Base-by-base conservation (phyloP, 2,888 invertebrate genomes). In the Tachina fera region DNA sequence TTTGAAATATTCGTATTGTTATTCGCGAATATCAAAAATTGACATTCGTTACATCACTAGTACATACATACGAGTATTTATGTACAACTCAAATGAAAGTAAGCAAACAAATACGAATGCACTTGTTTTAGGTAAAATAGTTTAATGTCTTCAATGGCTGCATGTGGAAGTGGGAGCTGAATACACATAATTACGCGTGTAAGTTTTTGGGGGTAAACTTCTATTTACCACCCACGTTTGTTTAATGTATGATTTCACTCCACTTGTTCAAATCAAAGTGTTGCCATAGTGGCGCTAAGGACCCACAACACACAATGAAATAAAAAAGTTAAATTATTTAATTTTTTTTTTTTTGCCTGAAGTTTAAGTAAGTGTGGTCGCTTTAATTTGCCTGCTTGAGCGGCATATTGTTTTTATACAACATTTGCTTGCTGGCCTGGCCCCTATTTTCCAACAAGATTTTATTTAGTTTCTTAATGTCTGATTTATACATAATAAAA, bases 231-330 rank as follows among this genome's bases (percentile, higher is more conserved):
- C 83, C 83, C 83, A 80, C 65, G 60, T 77, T 71, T 41, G 60
- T 72, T 71, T 41, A 68, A 11, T 56, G 61, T 31, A 70, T 80
- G 63, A 75, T 58, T 75, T 58, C 74, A 80, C 60, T 56, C 49
- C 74, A 75, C 83, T 84, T 78, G 68, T 56, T 61, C 3, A 2
- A 49, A n/a, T 11, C 49, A 71, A 72, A 77, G 72, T 84, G 84
- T 84, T 84, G 67, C 81, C 84, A 81, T 84, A 80, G 84, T 56
- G 67, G 65, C 77, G 39, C 39, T 84, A 60, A 81, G 47, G 11
- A 39, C 10, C 76, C 84, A 84, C 83, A 83, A 83, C 82, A 76
- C 63, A 49, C 31, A 58, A 0, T 22, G 22, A 16, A n/a, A 13
- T n/a, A 68, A 53, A 47, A 6, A 5, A 45, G 45, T 67, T 19